phyloP scores from a whole-genome alignment of 1,140 invertebrate genomes.

The Heliconius melpomene region DNA sequence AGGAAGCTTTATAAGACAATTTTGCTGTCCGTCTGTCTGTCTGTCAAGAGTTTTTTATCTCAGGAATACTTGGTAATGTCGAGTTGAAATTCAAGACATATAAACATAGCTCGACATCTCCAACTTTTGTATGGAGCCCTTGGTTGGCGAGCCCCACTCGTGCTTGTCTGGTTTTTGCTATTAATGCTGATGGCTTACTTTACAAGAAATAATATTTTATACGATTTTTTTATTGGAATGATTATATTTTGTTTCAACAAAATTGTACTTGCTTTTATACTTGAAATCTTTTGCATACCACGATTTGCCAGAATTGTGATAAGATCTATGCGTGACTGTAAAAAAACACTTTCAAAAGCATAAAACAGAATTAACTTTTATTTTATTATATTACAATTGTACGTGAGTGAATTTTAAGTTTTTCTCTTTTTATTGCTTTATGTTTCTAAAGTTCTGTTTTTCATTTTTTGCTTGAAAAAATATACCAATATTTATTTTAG shows the following conservation, averaged over 20 bases:
- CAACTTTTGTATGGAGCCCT: too few species aligned
- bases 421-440: not conserved
- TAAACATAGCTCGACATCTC: too few species aligned
- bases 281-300: not conserved
- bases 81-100: too few species aligned
- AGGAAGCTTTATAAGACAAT: too few species aligned
- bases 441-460: not conserved
- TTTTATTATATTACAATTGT: not conserved
- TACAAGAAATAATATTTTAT: too few species aligned
- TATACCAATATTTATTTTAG: not conserved
- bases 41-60: too few species aligned
- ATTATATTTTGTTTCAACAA: not conserved
- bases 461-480: not conserved
- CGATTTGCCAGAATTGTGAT: slow-evolving; percentile 11
- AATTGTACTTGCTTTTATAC: not conserved
- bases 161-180: too few species aligned
- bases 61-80: too few species aligned
- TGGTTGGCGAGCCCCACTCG: too few species aligned
- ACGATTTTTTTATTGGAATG: too few species aligned
- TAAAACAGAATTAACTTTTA: not conserved
- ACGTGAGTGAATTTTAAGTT: not conserved
- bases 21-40: too few species aligned
- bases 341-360: slow-evolving; percentile 3
- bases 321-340: slow-evolving; percentile 19
- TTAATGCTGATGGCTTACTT: too few species aligned